Percentiles rank a stretch among this genome's conserved stretches.
These are phyloP conservation scores for Pseudoatta argentina DNA, from an alignment of 1,140 invertebrate genomes.

Conservation along the genomic window DNA sequence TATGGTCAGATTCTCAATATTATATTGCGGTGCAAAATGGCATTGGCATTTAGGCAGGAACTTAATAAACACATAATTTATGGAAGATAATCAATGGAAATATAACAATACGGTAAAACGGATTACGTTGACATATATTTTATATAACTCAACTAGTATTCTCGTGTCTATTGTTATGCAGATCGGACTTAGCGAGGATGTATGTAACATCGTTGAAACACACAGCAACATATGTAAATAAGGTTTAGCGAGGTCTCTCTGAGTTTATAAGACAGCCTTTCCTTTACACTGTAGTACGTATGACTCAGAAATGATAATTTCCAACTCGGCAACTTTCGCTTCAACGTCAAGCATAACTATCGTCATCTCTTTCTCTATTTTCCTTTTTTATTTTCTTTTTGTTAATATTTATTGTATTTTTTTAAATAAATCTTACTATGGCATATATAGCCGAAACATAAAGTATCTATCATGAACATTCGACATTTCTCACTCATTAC, in stretches of 20 bases:
- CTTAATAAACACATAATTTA: background rate
- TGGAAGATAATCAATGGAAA: constrained; percentile 13
- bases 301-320: constrained; percentile 60
- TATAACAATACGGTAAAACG: background rate
- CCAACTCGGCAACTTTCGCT: constrained; percentile 34
- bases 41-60: background rate
- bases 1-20: background rate
- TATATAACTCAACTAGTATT: constrained; percentile 13
- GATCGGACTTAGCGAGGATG: constrained; percentile 30
- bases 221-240: constrained; percentile 51
- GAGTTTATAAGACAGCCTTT: constrained; percentile 44
- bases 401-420: background rate
- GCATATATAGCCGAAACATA: background rate
- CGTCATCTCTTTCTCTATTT: background rate
- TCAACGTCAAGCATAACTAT: background rate
- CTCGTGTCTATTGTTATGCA: constrained; percentile 54
- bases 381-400: background rate
- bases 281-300: constrained; percentile 29
- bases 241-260: constrained; percentile 26
- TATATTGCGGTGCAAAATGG: background rate
- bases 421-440: background rate
- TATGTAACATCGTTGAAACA: constrained; percentile 40
- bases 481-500: background rate
- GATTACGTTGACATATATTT: constrained; percentile 23
- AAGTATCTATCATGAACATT: background rate